A percentile compares a stretch with the other conserved stretches of the same genome.
Conservation (phyloP, 2,888 invertebrate species). For the Hyposoter didymator region DNA sequence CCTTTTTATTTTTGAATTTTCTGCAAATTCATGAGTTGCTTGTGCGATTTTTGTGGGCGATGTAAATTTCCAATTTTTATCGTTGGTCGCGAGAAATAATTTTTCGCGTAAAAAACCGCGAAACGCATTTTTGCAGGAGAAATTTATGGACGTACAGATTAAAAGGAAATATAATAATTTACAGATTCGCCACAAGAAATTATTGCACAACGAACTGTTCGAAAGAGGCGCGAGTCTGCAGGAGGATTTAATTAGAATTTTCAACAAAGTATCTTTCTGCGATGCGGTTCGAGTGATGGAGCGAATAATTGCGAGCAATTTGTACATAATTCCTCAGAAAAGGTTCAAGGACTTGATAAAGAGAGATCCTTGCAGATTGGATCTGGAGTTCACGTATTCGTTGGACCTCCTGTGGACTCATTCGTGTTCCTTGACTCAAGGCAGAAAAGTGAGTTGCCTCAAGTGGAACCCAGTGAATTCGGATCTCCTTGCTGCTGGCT, state of each 20-base stretch:
- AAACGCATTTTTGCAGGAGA: background rate
- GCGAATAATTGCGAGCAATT: constrained; percentile 89
- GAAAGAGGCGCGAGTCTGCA: constrained; percentile 73
- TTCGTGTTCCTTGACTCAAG: constrained; percentile 83
- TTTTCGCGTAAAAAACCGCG: background rate
- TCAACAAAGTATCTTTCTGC: constrained; percentile 84
- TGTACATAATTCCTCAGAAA: constrained; percentile 89
- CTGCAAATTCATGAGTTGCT: too few species aligned
- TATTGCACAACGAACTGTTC: background rate
- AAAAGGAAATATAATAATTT: background rate
- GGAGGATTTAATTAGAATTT: constrained; percentile 80
- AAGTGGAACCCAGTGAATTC: constrained; percentile 89
- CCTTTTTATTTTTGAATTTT: too few species aligned
- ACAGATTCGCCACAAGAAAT: background rate
- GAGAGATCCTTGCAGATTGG: constrained; percentile 87
- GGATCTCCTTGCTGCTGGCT: constrained; percentile 91
- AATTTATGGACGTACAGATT: too few species aligned
- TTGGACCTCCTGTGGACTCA: constrained; percentile 89
- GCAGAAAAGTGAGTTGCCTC: constrained; percentile 87
- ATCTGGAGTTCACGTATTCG: constrained; percentile 88
- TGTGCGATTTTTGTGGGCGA: too few species aligned
- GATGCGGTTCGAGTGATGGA: constrained; percentile 89
- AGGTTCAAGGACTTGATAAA: constrained; percentile 88
- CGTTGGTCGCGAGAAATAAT: background rate
- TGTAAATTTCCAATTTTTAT: too few species aligned